A percentile compares a stretch with the other conserved stretches of the same genome.
These are phyloP conservation scores for Aplochiton taeniatus DNA, from an alignment of 2,797 vertebrate species.

Conservation along the genomic window DNA sequence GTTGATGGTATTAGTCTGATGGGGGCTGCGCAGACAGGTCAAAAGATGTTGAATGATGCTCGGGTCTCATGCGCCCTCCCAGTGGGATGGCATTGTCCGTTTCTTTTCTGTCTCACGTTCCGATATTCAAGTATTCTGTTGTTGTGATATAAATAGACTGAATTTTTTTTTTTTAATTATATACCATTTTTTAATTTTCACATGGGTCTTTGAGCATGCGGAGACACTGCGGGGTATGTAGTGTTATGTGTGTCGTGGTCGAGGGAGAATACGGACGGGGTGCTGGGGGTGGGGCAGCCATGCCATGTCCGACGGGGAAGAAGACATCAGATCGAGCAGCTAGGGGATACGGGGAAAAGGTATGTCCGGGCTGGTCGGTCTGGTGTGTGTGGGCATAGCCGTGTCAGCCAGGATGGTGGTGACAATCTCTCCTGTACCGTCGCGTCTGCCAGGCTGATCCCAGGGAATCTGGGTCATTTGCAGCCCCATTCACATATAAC, in stretches of 20 bases:
- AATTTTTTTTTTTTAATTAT: too few species aligned
- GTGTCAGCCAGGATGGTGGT: slow-evolving; percentile 53
- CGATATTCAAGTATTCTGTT: too few species aligned
- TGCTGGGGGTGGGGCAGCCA: background rate
- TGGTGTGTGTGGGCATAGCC: slow-evolving; percentile 55
- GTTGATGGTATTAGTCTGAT: slow-evolving; percentile 27
- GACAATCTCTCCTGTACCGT: slow-evolving; percentile 66
- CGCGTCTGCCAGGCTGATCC: slow-evolving; percentile 74
- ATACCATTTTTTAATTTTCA: too few species aligned
- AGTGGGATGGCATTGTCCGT: too few species aligned
- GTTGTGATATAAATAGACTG: too few species aligned
- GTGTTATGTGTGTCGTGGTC: slow-evolving; percentile 16
- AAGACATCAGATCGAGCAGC: slow-evolving; percentile 11
- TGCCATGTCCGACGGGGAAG: slow-evolving; percentile 8
- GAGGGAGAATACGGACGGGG: slow-evolving; percentile 14
- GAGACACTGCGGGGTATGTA: slow-evolving; percentile 1
- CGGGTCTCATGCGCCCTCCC: too few species aligned
- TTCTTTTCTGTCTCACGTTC: too few species aligned
- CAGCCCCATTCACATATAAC: slow-evolving; percentile 71
- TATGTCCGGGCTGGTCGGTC: slow-evolving; percentile 42
- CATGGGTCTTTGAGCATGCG: background rate
- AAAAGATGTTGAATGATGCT: too few species aligned
- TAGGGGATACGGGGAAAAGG: background rate
- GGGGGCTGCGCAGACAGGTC: slow-evolving; percentile 15
- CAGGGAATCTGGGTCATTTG: slow-evolving; percentile 81